Conservation (phyloP, 2,888 invertebrate species). For the Papilio elwesi region DNA sequence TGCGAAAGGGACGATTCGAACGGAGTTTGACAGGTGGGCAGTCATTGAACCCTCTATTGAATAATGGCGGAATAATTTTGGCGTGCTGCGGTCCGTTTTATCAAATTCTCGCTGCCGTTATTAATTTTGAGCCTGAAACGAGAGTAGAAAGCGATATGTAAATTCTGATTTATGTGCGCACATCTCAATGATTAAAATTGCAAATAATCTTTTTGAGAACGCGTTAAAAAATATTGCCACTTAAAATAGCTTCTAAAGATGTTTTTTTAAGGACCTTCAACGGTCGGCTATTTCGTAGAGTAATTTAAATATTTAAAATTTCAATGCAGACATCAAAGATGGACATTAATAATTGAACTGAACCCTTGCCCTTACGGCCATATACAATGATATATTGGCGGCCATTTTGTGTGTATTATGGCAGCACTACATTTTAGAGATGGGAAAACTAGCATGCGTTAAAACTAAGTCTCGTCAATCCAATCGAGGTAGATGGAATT, state of each 20-base stretch:
- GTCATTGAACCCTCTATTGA: slow-evolving; percentile 54
- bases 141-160: slow-evolving; percentile 19
- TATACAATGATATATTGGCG: no score
- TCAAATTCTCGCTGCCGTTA: slow-evolving; percentile 29
- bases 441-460: no score
- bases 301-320: neutral
- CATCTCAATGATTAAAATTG: slow-evolving; percentile 1
- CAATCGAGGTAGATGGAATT: no score
- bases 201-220: neutral
- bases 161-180: slow-evolving; percentile 9
- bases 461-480: no score
- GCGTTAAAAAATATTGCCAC: neutral
- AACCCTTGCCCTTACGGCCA: neutral
- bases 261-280: neutral
- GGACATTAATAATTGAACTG: neutral
- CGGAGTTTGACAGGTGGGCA: slow-evolving; percentile 57
- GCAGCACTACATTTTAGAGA: no score
- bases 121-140: slow-evolving; percentile 20
- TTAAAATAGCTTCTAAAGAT: neutral
- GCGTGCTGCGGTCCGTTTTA: slow-evolving; percentile 39
- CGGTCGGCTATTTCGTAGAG: neutral
- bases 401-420: no score
- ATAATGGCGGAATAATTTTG: slow-evolving; percentile 49
- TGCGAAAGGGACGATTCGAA: slow-evolving; percentile 46
- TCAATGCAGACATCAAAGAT: neutral